Evolutionary conservation across 1,140 invertebrate species (phyloP).

Genomic region (roundworm (Caenorhabditis elegans)): DNA sequence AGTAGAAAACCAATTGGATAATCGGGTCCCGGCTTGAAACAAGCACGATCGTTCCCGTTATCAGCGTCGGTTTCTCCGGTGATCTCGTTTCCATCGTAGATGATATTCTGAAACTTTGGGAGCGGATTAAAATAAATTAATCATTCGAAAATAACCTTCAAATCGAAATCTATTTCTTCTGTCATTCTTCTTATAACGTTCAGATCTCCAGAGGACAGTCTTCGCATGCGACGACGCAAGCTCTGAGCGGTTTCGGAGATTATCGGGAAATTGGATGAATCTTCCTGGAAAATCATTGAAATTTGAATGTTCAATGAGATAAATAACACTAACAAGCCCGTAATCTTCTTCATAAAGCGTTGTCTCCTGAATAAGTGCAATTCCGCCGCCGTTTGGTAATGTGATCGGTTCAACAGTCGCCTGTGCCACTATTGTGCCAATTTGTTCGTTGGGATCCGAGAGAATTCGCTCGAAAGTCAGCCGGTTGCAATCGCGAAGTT

Average conservation of each 20-base stretch:
- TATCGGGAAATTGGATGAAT: too few relatives aligned
- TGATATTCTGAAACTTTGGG: conserved; percentile 5
- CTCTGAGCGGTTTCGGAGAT: neutral
- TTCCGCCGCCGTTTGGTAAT: neutral
- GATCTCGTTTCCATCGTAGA: conserved; percentile 9
- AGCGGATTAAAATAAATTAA: too few relatives aligned
- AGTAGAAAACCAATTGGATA: neutral
- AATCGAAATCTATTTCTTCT: conserved; percentile 16
- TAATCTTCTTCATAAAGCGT: neutral
- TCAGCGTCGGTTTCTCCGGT: neutral
- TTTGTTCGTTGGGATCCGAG: neutral
- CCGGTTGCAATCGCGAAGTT: conserved; percentile 15
- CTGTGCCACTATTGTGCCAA: neutral
- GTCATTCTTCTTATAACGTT: conserved; percentile 14
- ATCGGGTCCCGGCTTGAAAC: neutral
- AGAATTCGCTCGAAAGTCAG: conserved; percentile 3
- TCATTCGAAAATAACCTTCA: neutral
- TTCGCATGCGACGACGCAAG: neutral
- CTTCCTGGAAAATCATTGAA: too few relatives aligned
- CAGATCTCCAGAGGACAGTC: conserved; percentile 3
- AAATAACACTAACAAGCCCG: too few relatives aligned
- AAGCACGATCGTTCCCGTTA: neutral
- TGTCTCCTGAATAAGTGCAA: neutral
- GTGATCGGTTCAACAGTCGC: neutral
- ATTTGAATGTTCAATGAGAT: neutral